A percentile compares a stretch with the other conserved stretches of the same genome.
phyloP scores from a whole-genome alignment of 1,140 invertebrate species.

The Papilio aristodemus region DNA sequence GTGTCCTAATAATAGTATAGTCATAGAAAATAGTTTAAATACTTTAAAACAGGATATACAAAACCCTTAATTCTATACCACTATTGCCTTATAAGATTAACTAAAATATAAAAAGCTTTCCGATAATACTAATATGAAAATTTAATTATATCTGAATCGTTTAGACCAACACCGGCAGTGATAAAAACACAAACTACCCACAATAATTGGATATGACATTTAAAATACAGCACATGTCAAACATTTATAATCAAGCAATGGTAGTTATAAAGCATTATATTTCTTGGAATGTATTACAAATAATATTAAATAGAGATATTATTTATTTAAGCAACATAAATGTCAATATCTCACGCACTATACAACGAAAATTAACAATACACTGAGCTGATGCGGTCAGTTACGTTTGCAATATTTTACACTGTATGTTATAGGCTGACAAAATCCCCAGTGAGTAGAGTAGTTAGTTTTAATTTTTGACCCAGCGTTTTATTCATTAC shows the following conservation, averaged over 20 bases:
- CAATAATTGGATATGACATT: background rate
- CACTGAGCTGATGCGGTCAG: too few relatives aligned
- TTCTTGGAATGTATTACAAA: background rate
- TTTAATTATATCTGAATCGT: background rate
- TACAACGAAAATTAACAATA: too few relatives aligned
- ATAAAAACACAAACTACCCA: background rate
- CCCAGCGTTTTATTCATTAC: too few relatives aligned
- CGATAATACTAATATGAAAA: background rate
- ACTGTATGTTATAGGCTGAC: too few relatives aligned
- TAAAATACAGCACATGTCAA: background rate
- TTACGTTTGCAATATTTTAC: too few relatives aligned
- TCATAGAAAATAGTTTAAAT: conserved; percentile 22
- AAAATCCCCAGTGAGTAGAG: too few relatives aligned
- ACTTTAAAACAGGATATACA: conserved; percentile 22
- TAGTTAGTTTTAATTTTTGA: too few relatives aligned
- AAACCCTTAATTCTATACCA: conserved; percentile 26
- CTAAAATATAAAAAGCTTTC: conserved; percentile 6
- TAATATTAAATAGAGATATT: too few relatives aligned
- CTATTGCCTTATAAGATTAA: conserved; percentile 20
- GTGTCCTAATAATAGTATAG: conserved; percentile 15
- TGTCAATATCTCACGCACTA: too few relatives aligned
- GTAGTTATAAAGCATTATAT: background rate
- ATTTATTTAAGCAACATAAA: too few relatives aligned
- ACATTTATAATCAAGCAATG: background rate
- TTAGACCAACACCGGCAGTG: conserved; percentile 15